Evolutionary conservation across 2,797 vertebrate species (phyloP).

Genomic region (Schizopygopsis pylzovi): DNA sequence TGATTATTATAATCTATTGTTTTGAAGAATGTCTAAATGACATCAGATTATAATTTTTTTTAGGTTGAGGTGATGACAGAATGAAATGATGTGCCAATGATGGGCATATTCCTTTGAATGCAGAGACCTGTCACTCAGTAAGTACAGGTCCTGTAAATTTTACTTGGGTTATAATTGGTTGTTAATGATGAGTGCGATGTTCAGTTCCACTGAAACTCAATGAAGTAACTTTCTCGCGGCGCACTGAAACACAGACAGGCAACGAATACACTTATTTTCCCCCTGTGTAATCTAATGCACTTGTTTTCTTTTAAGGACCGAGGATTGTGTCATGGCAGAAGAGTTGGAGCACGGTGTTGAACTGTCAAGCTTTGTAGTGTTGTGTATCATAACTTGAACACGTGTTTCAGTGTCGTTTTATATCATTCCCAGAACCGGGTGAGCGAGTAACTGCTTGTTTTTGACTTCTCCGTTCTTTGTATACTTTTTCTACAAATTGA

Average conservation of each 20-base stretch:
- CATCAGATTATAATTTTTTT: too few relatives aligned
- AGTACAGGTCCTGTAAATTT: background rate
- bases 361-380: background rate
- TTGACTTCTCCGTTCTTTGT: background rate
- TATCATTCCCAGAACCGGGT: background rate
- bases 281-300: background rate
- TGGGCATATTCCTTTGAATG: background rate
- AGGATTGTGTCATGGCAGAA: background rate
- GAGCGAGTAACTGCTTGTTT: background rate
- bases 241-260: constrained; percentile 75
- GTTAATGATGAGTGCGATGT: constrained; percentile 77
- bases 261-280: constrained; percentile 31
- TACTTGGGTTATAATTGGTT: constrained; percentile 22
- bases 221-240: constrained; percentile 80
- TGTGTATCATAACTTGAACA: background rate
- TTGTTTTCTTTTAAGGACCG: background rate
- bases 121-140: constrained; percentile 2
- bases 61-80: background rate
- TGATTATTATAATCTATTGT: background rate
- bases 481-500: background rate
- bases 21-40: too few relatives aligned
- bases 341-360: background rate
- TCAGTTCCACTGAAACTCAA: constrained; percentile 76
- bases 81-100: too few relatives aligned
- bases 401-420: background rate